Percentiles rank a stretch among this genome's conserved stretches.
Evolutionary conservation across 2,888 invertebrate genomes (phyloP).

Genomic region (Diaprepes abbreviatus): DNA sequence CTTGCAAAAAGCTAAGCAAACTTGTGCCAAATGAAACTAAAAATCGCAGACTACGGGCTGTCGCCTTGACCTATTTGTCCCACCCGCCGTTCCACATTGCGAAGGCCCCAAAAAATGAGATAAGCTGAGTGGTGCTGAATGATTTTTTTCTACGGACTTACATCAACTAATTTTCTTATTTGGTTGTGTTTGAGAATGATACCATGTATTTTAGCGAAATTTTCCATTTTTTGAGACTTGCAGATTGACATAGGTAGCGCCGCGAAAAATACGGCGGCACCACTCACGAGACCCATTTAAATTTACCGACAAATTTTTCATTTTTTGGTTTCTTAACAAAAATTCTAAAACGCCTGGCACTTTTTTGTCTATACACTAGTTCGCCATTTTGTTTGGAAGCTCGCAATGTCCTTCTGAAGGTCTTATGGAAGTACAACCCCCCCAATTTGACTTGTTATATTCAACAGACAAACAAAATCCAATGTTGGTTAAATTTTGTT

Average conservation of each 20-base stretch:
- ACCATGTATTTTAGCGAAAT: slow-evolving; percentile 41
- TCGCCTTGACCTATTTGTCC: slow-evolving; percentile 40
- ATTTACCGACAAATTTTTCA: slow-evolving; percentile 25
- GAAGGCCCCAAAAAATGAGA: slow-evolving; percentile 16
- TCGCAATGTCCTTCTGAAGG: slow-evolving; percentile 37
- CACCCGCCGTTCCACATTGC: slow-evolving; percentile 14
- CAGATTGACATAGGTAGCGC: slow-evolving; percentile 20
- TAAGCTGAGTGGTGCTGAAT: slow-evolving; percentile 33
- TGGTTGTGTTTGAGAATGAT: slow-evolving; percentile 33
- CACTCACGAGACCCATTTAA: slow-evolving; percentile 35
- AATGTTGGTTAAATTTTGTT: slow-evolving; percentile 7
- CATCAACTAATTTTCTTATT: slow-evolving; percentile 45
- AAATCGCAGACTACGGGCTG: slow-evolving; percentile 20
- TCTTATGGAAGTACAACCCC: slow-evolving; percentile 1
- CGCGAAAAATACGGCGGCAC: slow-evolving; percentile 30
- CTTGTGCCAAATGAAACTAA: slow-evolving; percentile 31
- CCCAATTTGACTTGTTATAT: background rate
- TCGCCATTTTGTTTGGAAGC: slow-evolving; percentile 43
- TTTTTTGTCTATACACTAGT: slow-evolving; percentile 39
- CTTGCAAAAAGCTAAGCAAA: slow-evolving; percentile 42
- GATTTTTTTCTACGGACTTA: slow-evolving; percentile 38
- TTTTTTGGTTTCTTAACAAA: slow-evolving; percentile 35
- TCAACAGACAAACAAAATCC: background rate
- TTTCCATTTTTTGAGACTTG: slow-evolving; percentile 33
- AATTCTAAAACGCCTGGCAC: slow-evolving; percentile 15